phyloP scores from a whole-genome alignment of 1,140 invertebrate species.

The Melanaphis sacchari region DNA sequence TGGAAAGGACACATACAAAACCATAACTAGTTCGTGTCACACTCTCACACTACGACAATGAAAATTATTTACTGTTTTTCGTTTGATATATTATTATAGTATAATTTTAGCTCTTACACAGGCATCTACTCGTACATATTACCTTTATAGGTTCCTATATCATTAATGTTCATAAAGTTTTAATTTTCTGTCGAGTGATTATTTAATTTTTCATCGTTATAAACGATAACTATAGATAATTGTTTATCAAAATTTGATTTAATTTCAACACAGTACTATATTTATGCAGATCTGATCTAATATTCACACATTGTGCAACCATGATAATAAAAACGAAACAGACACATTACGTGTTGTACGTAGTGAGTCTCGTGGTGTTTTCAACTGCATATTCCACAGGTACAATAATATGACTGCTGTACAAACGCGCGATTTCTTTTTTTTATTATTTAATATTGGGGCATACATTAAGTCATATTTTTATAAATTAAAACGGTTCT shows the following conservation, averaged over 20 bases:
- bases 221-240: too few relatives aligned
- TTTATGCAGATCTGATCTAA: not conserved
- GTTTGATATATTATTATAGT: not conserved
- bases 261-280: not conserved
- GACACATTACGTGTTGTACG: not conserved
- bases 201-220: not conserved
- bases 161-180: not conserved
- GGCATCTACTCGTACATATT: too few relatives aligned
- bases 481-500: not conserved
- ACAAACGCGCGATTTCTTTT: not conserved
- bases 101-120: not conserved
- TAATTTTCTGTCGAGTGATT: not conserved
- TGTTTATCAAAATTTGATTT: not conserved
- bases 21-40: not conserved
- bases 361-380: not conserved
- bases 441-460: not conserved
- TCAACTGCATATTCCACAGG: not conserved
- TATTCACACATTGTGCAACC: not conserved
- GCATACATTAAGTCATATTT: not conserved
- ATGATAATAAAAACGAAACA: not conserved
- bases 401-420: not conserved
- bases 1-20: not conserved
- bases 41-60: not conserved
- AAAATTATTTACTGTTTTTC: not conserved
- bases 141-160: not conserved